phyloP scores from a whole-genome alignment of 37 sponge, comb jelly and placozoan species.

The Hexactinellida sp. region DNA sequence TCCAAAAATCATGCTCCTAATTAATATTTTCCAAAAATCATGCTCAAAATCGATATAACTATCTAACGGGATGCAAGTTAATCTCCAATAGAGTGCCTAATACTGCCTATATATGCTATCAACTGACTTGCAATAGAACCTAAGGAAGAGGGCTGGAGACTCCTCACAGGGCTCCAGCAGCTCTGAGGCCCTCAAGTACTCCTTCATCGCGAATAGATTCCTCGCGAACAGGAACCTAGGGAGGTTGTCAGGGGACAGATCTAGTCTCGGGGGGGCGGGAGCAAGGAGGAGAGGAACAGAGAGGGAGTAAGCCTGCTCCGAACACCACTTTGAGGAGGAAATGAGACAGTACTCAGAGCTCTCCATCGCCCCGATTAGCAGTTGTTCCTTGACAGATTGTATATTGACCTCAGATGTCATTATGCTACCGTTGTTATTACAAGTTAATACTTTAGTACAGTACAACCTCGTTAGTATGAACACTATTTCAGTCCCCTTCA shows the following conservation, averaged over 20 bases:
- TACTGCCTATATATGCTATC: neutral
- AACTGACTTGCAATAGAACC: neutral
- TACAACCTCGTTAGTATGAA: neutral
- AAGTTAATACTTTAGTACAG: neutral
- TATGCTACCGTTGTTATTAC: neutral
- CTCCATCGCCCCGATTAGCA: neutral
- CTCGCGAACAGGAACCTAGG: neutral
- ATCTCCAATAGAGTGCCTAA: too few relatives aligned
- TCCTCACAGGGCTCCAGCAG: neutral
- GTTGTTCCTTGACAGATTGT: neutral
- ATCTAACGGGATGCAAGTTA: too few relatives aligned
- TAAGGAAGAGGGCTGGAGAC: neutral
- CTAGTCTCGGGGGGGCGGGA: neutral
- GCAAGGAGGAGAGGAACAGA: neutral
- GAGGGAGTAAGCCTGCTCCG: neutral
- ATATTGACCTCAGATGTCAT: neutral
- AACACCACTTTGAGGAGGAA: neutral
- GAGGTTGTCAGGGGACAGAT: neutral
- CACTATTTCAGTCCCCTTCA: too few relatives aligned
- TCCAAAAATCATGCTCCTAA: neutral
- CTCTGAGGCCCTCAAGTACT: neutral
- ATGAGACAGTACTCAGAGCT: neutral
- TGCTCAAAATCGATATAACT: neutral
- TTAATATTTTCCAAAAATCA: neutral
- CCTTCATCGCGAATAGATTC: neutral